Conservation (phyloP, 2,113 vertebrate species). For the Osmerus mordax region DNA sequence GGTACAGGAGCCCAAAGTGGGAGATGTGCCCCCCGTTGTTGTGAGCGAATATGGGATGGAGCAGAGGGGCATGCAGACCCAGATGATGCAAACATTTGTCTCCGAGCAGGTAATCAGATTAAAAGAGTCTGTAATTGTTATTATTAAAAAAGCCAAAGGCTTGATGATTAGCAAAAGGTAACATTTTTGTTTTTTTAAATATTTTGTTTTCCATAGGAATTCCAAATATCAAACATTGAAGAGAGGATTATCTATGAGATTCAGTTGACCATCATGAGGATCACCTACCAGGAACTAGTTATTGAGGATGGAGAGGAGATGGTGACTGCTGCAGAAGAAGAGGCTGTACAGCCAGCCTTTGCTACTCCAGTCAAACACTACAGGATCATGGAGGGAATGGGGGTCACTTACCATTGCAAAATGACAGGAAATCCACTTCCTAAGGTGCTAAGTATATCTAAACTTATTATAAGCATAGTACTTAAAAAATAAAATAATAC, state of each 20-base stretch:
- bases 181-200: not conserved
- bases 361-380: constrained; percentile 90
- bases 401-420: constrained; percentile 94
- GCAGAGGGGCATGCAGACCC: constrained; percentile 85
- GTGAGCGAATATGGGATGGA: constrained; percentile 78
- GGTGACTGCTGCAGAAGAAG: constrained; percentile 79
- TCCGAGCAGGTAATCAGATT: constrained; percentile 81
- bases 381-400: constrained; percentile 90
- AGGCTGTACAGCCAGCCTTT: constrained; percentile 82
- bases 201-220: constrained; percentile 75
- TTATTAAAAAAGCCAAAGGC: not conserved
- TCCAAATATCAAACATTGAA: constrained; percentile 89
- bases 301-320: constrained; percentile 88
- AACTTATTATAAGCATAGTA: constrained; percentile 67
- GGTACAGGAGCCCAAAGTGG: constrained; percentile 81
- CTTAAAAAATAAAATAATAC: constrained; percentile 64
- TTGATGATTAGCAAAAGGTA: not conserved
- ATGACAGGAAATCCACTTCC: constrained; percentile 87
- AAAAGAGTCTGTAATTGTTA: not conserved
- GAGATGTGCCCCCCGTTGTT: constrained; percentile 72
- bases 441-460: constrained; percentile 75
- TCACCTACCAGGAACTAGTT: constrained; percentile 86
- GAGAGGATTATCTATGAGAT: constrained; percentile 91
- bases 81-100: constrained; percentile 74
- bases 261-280: constrained; percentile 87